Evolutionary conservation across 2,797 vertebrate species (phyloP), one percentile per base, ranked within the genome.

Genomic region (Cyclopterus lumpus): DNA sequence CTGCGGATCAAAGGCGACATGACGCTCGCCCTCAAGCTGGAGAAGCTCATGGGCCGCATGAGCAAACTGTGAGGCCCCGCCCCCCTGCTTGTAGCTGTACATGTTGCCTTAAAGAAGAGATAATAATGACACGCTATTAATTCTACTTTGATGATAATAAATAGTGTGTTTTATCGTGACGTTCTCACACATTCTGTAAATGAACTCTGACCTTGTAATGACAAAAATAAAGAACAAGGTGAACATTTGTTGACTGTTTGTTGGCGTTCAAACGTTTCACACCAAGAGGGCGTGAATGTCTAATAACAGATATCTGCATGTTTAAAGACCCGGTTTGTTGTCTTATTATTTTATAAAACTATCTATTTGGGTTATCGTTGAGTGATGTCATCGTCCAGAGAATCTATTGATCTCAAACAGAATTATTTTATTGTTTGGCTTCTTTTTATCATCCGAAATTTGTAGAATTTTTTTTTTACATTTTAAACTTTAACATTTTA

Each of bases 1-100:
- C 80, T 95, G 88, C 95, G 86, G 88, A 95, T 96, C 86, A 96
- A 97, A 93, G 98, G 97, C 11, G 95, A 97, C 91, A 95, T 95
- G 91, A 64, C 91, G 0, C 89, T 97, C 64, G 95, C 94, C 74
- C 88, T 97, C 77, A 96, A 95, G 82, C 83, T 98, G 90, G 95
- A 97, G 91, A 96, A 95, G 84, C 89, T 96, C 71, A 95, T 98
- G 96, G 67, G 44, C 36, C 81, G 89, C 61, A 94, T 96, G 90
- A 94, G 84, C 51, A 95, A 94, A 65, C 91, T 99, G 78, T 93
- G 79, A 91, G 2, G 61, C 71, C 40, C 36, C 55, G 2, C 59
- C 68, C 36, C 12, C 16, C 62, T 12, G 7, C 53, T 44, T 34
- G 14, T 34, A 46, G 15, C 16, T 67, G 51, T 62, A 62, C 63